Conservation (phyloP, 1,140 invertebrate genomes). For the Drosophila pectinifera region DNA sequence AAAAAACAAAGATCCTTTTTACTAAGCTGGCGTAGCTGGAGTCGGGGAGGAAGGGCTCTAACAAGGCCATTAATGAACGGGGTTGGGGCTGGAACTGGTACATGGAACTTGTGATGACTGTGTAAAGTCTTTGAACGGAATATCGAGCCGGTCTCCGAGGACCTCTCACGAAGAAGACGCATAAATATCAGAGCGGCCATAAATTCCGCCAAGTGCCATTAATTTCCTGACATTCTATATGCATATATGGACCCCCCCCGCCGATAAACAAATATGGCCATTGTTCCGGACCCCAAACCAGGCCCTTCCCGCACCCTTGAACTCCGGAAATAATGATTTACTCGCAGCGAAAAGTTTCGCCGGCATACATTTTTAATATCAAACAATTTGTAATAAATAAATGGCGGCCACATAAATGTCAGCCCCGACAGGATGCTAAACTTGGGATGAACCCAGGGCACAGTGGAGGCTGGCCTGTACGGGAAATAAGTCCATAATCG, state of each 20-base stretch:
- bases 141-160: constrained; percentile 38
- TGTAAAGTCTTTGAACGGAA: constrained; percentile 21
- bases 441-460: background rate
- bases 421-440: constrained; percentile 52
- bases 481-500: too few species aligned
- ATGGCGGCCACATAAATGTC: constrained; percentile 71
- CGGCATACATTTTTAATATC: constrained; percentile 75
- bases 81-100: background rate
- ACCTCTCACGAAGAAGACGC: constrained; percentile 32
- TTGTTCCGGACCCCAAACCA: constrained; percentile 15
- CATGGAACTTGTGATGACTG: constrained; percentile 1
- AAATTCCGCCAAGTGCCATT: constrained; percentile 76
- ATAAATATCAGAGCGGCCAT: constrained; percentile 67
- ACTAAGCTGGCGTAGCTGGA: background rate
- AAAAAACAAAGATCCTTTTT: constrained; percentile 48
- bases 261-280: constrained; percentile 22
- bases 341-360: constrained; percentile 42
- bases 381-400: constrained; percentile 83
- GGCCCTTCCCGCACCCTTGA: too few species aligned
- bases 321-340: constrained; percentile 65
- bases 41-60: background rate
- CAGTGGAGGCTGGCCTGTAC: background rate
- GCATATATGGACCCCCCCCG: constrained; percentile 34
- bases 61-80: constrained; percentile 46
- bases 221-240: constrained; percentile 77